Conservation (phyloP, 2,888 invertebrate species). For the Tiphia femorata region DNA sequence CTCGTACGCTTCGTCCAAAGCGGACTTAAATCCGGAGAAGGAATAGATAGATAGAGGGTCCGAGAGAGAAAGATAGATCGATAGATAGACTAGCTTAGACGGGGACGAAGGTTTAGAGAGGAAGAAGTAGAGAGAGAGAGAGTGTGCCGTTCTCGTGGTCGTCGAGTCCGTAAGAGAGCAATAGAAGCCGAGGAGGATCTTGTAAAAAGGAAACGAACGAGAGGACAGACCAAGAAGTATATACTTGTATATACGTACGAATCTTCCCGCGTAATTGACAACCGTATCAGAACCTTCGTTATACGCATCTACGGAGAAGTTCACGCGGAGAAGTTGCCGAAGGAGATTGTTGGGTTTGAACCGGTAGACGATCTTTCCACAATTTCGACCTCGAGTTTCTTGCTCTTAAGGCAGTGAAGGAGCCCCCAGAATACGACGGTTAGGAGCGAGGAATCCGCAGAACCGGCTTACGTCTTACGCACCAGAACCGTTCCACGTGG, state of each 20-base stretch:
- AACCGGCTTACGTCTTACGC: no score
- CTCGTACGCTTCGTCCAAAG: slow-evolving; percentile 67
- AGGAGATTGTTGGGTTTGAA: no score
- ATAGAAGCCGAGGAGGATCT: not conserved
- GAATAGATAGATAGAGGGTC: not conserved
- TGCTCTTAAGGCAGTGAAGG: slow-evolving; percentile 1
- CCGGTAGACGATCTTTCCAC: no score
- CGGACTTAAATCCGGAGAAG: slow-evolving; percentile 39
- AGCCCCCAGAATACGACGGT: not conserved
- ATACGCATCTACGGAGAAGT: not conserved
- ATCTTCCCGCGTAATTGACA: not conserved
- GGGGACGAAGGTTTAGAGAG: not conserved
- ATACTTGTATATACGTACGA: not conserved
- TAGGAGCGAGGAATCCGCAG: not conserved
- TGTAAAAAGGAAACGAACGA: not conserved
- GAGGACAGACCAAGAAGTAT: no score
- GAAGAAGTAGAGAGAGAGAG: not conserved
- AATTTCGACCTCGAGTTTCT: not conserved
- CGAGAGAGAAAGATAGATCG: not conserved
- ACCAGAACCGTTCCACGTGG: no score
- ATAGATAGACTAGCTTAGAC: not conserved
- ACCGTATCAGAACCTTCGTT: not conserved
- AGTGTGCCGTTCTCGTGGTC: slow-evolving; percentile 16
- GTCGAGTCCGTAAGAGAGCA: slow-evolving; percentile 12
- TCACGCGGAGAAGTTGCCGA: no score